Base-by-base conservation (phyloP, 2,888 invertebrate species). In the Aporophyla nigra region DNA sequence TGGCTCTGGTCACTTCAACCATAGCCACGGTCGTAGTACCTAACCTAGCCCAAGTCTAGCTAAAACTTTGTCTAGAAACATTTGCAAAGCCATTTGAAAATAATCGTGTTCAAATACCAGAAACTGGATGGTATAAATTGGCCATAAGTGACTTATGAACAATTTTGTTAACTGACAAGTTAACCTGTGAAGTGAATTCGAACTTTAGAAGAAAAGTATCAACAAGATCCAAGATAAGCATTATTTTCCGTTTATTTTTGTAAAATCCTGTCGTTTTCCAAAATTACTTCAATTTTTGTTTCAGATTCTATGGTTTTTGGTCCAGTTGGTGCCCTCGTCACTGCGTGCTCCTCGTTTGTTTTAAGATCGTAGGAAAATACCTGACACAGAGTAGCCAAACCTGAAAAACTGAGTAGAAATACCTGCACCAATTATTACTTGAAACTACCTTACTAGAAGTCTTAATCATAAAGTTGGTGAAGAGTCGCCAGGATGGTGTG, bases 281-380 rank as follows among this genome's bases (percentile, higher is more conserved):
- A 91, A 90, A 91, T 87, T 89, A 91, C 91, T 89, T 89, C 85
- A 74, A 80, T 91, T 87, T 90, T 92, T 92, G 92, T 93, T 93
- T 88, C 93, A 93, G 94, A 86, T 88, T 82, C 16, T 5, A 59
- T 76, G 83, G n/a, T 74, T 54, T 68, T 72, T 61, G 72, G 67
- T 53, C 74, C 83, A 43, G 69, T 73, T 46, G 56, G 33, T 62
- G 76, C 65, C 14, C 1, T 71, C 2, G 0, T 80, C 33, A 43
- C 58, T 0, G 66, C 75, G 74, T 63, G 1, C 33, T 87, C 21
- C 71, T 80, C 21, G 10, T 78, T 51, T 77, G 75, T 67, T 59
- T 77, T 12, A 75, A 78, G 14, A 21, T 78, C 16, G n/a, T 59
- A 6, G 63, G 68, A 4, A 75, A 72, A 69, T 46, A 80, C 10